These are phyloP conservation scores for Brienomyrus brachyistius DNA, from an alignment of 2,113 vertebrate species.

Conservation along the genomic window DNA sequence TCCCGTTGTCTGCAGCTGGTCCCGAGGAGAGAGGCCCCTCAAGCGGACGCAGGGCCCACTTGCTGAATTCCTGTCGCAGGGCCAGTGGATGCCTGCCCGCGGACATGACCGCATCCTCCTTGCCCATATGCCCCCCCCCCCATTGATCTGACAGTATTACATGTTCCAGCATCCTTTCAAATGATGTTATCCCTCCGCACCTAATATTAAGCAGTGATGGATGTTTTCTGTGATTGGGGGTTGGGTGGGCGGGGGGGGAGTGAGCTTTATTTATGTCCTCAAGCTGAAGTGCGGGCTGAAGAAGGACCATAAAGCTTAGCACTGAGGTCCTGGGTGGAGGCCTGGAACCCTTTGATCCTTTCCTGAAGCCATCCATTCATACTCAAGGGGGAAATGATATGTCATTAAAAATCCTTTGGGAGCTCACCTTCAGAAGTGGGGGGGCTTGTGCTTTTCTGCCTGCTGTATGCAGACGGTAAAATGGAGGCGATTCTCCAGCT, in stretches of 20 bases:
- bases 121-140: not conserved
- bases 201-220: not conserved
- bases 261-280: not conserved
- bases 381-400: not conserved
- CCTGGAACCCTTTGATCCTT: not conserved
- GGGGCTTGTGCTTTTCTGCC: not conserved
- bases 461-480: not conserved
- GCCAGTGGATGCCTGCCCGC: not conserved
- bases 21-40: conserved; percentile 34
- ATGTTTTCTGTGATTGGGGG: not conserved
- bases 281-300: not conserved
- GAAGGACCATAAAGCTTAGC: not conserved
- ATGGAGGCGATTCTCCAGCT: not conserved
- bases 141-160: not conserved
- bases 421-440: not conserved
- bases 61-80: conserved; percentile 44
- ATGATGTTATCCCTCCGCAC: not conserved
- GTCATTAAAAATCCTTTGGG: not conserved
- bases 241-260: not conserved
- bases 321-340: not conserved
- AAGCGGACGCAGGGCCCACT: conserved; percentile 48
- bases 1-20: conserved; percentile 22
- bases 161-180: not conserved
- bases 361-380: not conserved
- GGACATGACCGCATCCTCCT: not conserved